Conservation (phyloP, 2,888 invertebrate species). For the Drosophila monieri region DNA sequence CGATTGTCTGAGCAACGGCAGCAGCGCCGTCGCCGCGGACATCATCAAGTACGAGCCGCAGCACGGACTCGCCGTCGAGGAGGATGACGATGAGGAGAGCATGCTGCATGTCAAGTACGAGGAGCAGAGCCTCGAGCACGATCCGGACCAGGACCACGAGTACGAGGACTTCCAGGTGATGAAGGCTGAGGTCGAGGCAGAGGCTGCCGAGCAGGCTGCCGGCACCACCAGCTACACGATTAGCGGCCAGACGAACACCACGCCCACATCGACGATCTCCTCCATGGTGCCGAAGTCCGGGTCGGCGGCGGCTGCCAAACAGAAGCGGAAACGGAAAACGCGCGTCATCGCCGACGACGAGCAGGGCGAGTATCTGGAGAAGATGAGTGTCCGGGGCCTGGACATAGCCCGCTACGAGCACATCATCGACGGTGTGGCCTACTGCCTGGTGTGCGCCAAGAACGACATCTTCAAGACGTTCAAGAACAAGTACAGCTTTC, state of each 20-base stretch:
- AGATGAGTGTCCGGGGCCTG: slow-evolving; percentile 83
- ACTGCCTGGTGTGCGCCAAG: slow-evolving; percentile 82
- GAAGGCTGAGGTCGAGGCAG: slow-evolving; percentile 65
- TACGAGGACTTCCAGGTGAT: slow-evolving; percentile 70
- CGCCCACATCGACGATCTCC: slow-evolving; percentile 37
- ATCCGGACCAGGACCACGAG: slow-evolving; percentile 57
- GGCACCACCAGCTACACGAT: slow-evolving; percentile 70
- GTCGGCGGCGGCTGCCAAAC: slow-evolving; percentile 68
- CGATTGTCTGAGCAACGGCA: slow-evolving; percentile 69
- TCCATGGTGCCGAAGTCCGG: slow-evolving; percentile 54
- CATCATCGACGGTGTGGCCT: slow-evolving; percentile 82
- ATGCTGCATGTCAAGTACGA: slow-evolving; percentile 68
- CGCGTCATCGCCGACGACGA: slow-evolving; percentile 81
- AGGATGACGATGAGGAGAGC: slow-evolving; percentile 66
- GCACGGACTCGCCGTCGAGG: slow-evolving; percentile 62
- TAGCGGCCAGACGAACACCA: slow-evolving; percentile 46
- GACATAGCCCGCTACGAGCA: slow-evolving; percentile 83
- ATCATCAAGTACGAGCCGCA: slow-evolving; percentile 72
- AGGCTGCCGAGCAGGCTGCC: slow-evolving; percentile 53
- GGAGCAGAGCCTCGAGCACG: slow-evolving; percentile 69
- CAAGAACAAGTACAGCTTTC: slow-evolving; percentile 83
- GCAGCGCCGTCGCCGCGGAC: slow-evolving; percentile 65
- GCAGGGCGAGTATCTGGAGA: slow-evolving; percentile 82
- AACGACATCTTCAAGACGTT: slow-evolving; percentile 83
- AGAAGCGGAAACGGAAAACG: slow-evolving; percentile 82